These are phyloP conservation scores for Poecilia latipinna DNA, from an alignment of 2,113 vertebrate species.

Conservation along the genomic window DNA sequence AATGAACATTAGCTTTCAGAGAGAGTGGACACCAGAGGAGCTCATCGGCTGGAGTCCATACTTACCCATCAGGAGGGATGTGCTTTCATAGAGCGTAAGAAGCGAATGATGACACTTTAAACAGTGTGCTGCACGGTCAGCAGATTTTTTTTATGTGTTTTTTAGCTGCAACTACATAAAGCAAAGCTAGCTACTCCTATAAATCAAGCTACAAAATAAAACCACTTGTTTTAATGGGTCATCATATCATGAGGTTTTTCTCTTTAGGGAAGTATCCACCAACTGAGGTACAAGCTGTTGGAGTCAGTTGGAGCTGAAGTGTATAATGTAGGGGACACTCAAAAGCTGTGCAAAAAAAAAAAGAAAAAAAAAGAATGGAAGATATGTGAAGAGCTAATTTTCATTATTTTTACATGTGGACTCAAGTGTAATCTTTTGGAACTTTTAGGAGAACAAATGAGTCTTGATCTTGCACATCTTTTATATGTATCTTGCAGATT, in stretches of 20 bases:
- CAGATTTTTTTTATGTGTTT: constrained; percentile 51
- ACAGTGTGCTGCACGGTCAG: constrained; percentile 46
- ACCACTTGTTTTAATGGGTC: constrained; percentile 55
- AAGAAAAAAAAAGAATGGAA: not conserved
- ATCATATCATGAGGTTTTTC: constrained; percentile 43
- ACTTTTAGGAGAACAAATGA: constrained; percentile 9
- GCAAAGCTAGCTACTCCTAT: constrained; percentile 45
- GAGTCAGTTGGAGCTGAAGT: constrained; percentile 11
- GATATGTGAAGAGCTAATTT: not conserved
- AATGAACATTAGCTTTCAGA: constrained; percentile 53
- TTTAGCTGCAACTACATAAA: constrained; percentile 47
- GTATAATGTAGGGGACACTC: not conserved
- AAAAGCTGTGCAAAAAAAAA: not conserved
- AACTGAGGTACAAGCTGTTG: constrained; percentile 17
- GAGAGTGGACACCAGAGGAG: constrained; percentile 27
- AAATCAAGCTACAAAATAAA: constrained; percentile 54
- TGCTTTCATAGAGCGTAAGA: constrained; percentile 41
- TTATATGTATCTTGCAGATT: not conserved
- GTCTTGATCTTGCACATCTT: not conserved
- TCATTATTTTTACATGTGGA: constrained; percentile 3
- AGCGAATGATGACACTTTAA: constrained; percentile 46
- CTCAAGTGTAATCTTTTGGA: not conserved
- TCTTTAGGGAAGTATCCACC: constrained; percentile 10
- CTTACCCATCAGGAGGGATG: constrained; percentile 58
- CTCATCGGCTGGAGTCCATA: constrained; percentile 50